These are phyloP conservation scores for Triplophysa dalaica DNA, from an alignment of 2,113 vertebrate genomes.

Conservation along the genomic window DNA sequence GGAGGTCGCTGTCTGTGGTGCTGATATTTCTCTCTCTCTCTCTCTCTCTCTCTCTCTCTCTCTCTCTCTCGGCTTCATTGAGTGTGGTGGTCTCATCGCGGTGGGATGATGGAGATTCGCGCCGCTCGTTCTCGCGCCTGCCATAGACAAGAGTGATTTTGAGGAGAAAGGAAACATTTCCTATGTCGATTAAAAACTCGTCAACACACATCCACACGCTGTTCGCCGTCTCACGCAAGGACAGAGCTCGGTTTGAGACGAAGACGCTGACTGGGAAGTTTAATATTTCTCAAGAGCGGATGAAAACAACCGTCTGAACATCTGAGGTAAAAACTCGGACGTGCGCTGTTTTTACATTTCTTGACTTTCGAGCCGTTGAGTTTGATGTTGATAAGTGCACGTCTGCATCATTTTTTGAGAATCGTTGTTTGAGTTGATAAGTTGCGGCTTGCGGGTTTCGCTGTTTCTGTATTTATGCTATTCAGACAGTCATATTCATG, in stretches of 20 bases:
- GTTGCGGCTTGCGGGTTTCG: background rate
- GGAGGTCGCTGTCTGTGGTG: slow-evolving; percentile 70
- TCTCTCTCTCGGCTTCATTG: slow-evolving; percentile 7
- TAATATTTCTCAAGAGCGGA: slow-evolving; percentile 17
- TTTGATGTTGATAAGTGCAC: background rate
- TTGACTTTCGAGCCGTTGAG: background rate
- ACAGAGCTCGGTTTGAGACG: slow-evolving; percentile 1
- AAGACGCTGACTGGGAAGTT: slow-evolving; percentile 15
- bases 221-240: background rate
- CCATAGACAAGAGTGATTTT: slow-evolving; percentile 58
- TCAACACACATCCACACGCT: background rate
- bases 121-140: slow-evolving; percentile 47
- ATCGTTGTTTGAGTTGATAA: too few species aligned
- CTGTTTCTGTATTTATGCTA: too few species aligned
- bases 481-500: too few species aligned
- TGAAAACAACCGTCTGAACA: background rate
- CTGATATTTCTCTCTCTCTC: slow-evolving; percentile 63
- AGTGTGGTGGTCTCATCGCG: slow-evolving; percentile 54
- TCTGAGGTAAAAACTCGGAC: slow-evolving; percentile 20
- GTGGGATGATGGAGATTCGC: slow-evolving; percentile 65
- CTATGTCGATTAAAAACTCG: background rate
- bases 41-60: slow-evolving; percentile 38
- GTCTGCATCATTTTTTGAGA: background rate
- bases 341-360: background rate
- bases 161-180: slow-evolving; percentile 46